Base-by-base conservation (phyloP, 2,797 vertebrate genomes). In the Rhinophrynus dorsalis region DNA sequence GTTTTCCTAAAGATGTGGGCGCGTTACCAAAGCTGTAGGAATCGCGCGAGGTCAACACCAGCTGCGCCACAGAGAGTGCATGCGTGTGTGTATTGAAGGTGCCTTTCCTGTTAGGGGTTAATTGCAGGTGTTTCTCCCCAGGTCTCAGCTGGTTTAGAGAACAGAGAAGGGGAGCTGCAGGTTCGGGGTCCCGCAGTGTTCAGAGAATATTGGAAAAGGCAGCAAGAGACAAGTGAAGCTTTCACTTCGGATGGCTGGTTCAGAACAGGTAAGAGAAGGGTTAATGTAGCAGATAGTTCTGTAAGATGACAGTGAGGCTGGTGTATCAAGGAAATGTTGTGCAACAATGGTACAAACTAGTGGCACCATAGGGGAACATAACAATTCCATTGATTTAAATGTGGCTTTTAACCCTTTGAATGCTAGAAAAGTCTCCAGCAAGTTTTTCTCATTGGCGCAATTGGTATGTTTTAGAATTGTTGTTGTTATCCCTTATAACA, bases 181-280 rank as follows among this genome's bases (percentile, higher is more conserved):
- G 94, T 98, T 64, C 90, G 80, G 51, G 96, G 96, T 1, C 83
- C 91, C 0, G 90, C 92, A 0, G 93, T 99, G 58, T 99, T 99
- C 78, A 92, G 81, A 0, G 89, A 96, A 68, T 99, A 99, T 85
- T 98, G 95, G 96, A 93, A 93, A 82, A 92, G 88, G 68, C 86
- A 93, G 23, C 82, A 82, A 27, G 95, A 95, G 45, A 99, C 95
- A 0, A 77, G 29, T 1, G 89, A 86, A 0, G 81, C 94, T 33
- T 97, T 98, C 79, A 94, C 93, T 0, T 60, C 85, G 0, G 93
- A 95, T 0, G 92, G 95, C 83, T 99, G 96, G 96, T 99, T 98
- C 79, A 91, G 84, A 83, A 98, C 96, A 84, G 97, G 96, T 98
- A 80, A 50, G 57, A 76, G 15, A 29, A 45, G 33, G n/a, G n/a